Evolutionary conservation across 1,140 invertebrate species (phyloP).

Genomic region (Hermatobates lingyangjiaoensis): DNA sequence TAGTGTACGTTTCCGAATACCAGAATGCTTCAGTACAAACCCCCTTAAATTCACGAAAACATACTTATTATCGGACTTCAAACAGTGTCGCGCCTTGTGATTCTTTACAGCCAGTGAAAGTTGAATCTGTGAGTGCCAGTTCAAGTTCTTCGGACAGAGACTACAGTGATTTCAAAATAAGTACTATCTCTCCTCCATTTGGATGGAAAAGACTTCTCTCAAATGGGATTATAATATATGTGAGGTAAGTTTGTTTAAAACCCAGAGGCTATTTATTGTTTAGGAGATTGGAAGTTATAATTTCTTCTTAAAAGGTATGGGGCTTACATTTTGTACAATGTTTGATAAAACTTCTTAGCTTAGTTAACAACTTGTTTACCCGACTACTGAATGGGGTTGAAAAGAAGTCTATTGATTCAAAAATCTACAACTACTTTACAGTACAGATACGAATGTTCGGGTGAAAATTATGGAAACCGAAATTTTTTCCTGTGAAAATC

Average conservation of each 20-base stretch:
- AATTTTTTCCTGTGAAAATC: too few relatives aligned
- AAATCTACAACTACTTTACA: too few relatives aligned
- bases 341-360: too few relatives aligned
- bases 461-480: too few relatives aligned
- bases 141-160: conserved; percentile 17
- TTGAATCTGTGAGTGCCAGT: conserved; percentile 28
- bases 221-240: conserved; percentile 32
- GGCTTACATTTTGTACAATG: too few relatives aligned
- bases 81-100: conserved; percentile 20
- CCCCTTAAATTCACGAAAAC: conserved; percentile 6
- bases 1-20: conserved; percentile 12
- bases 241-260: conserved; percentile 27
- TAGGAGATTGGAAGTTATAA: too few relatives aligned
- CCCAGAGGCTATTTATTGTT: too few relatives aligned
- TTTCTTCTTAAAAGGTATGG: too few relatives aligned
- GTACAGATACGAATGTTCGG: too few relatives aligned
- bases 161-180: conserved; percentile 23
- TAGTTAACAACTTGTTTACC: too few relatives aligned
- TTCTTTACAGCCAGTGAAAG: conserved; percentile 27
- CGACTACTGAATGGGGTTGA: too few relatives aligned
- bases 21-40: conserved; percentile 5
- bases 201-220: conserved; percentile 33
- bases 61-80: background rate
- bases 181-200: conserved; percentile 26
- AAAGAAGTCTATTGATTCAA: too few relatives aligned